Evolutionary conservation across 2,797 vertebrate species (phyloP), one percentile per base, ranked within the genome.

Genomic region (Tenualosa ilisha): DNA sequence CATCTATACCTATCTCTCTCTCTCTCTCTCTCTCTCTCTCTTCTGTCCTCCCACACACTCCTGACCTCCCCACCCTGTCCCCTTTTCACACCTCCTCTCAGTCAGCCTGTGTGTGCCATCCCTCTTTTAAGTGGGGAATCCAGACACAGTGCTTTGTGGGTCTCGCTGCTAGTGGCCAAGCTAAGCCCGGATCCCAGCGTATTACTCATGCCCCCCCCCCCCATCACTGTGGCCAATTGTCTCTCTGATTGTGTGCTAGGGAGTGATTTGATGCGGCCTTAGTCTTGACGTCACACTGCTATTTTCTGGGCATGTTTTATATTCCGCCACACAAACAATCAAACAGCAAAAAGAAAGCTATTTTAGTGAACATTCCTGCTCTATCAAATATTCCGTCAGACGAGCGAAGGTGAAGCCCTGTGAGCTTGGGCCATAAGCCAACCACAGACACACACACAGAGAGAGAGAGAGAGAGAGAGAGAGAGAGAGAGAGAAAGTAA

Each of bases 11-110:
- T 63, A 6, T 63, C 59, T 63, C n/a, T 63, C 15, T 63, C n/a
- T 63, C 15, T 63, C n/a, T 63, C 53, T 83, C 20, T 56, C 79
- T 59, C 56, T 54, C 87, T 82, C 61, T 53, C 68, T 84, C 54
- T 65, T 13, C 61, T 79, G 22, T 75, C 37, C 82, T 22, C 82
- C 26, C 26, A 31, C 65, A 24, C 65, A 37, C 65, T 26, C 3
- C 65, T 37, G 26, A 37, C 65, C 63, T 24, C 26, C 26, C 26
- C 63, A 24, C 31, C 11, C 63, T 68, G 24, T 37, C 63, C 13
- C 3, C 13, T 0, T 37, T 37, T 68, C 26, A 68, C 63, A 68
- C 63, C 63, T 68, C 63, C 63, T 3, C 63, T 68, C 24, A 6
- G n/a, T 7, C n/a, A 9, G 61, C 9, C 1, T 37, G 11, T 68